phyloP scores from a whole-genome alignment of 2,888 invertebrate genomes.

The Volucella inanis region DNA sequence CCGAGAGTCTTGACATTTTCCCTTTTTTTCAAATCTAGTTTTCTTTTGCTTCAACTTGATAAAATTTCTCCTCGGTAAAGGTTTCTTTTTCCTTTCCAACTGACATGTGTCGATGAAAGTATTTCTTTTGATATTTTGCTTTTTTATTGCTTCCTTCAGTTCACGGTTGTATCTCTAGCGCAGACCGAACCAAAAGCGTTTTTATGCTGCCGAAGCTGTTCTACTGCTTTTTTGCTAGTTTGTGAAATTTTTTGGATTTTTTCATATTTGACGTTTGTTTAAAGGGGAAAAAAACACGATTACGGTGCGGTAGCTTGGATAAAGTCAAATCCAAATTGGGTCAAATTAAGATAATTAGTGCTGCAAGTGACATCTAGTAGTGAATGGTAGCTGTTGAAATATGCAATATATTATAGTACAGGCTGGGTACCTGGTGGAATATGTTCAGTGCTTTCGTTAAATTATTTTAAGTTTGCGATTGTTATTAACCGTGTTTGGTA shows the following conservation, averaged over 20 bases:
- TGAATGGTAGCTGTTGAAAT: not conserved
- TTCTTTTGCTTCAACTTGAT: constrained; percentile 15
- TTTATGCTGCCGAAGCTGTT: constrained; percentile 44
- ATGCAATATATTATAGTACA: constrained; percentile 30
- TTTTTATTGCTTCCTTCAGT: constrained; percentile 22
- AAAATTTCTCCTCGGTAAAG: constrained; percentile 35
- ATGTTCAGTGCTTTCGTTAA: not conserved
- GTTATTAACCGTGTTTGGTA: too few species aligned
- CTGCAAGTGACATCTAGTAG: constrained; percentile 25
- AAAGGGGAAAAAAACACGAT: not conserved
- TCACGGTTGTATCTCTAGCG: not conserved
- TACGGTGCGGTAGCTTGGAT: constrained; percentile 5
- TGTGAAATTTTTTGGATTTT: constrained; percentile 43
- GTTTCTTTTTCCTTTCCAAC: constrained; percentile 16
- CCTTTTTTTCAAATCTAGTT: constrained; percentile 11
- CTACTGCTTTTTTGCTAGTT: constrained; percentile 31
- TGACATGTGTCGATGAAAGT: constrained; percentile 64
- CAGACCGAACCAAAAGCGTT: constrained; percentile 38
- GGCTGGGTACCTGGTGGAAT: too few species aligned
- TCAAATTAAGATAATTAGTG: constrained; percentile 50
- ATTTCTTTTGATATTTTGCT: constrained; percentile 40
- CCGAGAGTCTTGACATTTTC: constrained; percentile 18
- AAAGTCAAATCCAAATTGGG: constrained; percentile 61
- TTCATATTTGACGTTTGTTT: constrained; percentile 16
- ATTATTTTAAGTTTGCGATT: not conserved